Base-by-base conservation (phyloP, 2,113 vertebrate species). In the Ophthalmotilapia sp. region DNA sequence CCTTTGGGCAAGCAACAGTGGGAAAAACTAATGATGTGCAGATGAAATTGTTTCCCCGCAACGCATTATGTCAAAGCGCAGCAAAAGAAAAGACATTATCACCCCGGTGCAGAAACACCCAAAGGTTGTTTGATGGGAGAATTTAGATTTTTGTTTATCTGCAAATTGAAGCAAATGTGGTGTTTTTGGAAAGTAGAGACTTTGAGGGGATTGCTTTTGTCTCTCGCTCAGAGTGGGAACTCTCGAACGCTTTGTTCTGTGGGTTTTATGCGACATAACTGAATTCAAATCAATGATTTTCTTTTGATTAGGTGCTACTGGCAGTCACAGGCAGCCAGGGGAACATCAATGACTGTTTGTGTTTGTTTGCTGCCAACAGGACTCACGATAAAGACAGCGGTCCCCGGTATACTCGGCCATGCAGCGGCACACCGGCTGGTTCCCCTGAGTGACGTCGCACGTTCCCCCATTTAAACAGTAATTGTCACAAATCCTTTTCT, bases 381-480 rank as follows among this genome's bases (percentile, higher is more conserved):
- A 98, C 99, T 99, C 93, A 99, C 98, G 98, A 87, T 97, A 97
- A 68, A 98, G 97, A 88, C 99, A 99, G 79, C 97, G 97, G 90
- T 99, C 98, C 54, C 99, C 98, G 0, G 98, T 99, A 82, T 98
- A 98, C 58, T 99, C 98, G 2, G 97, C 92, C 89, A 96, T 96
- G 90, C 99, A 99, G 86, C 95, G 96, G 55, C 99, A 99, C 80
- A 96, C 91, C 3, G 98, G 97, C 90, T 99, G 99, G 94, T 99
- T 99, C 65, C 98, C 98, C 19, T 96, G 87, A 60, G 97, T 98
- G 91, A 99, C 95, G 0, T 97, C 97, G 73, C 99, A 99, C 14
- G 96, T 97, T 42, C 98, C 99, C 45, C 97, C 98, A 5, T 99
- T 98, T 14, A 98, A 97, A 94, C 99, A 99, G 91, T 98, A 97